Base-by-base conservation (phyloP, 2,113 vertebrate species). In the Tetrax tetrax region DNA sequence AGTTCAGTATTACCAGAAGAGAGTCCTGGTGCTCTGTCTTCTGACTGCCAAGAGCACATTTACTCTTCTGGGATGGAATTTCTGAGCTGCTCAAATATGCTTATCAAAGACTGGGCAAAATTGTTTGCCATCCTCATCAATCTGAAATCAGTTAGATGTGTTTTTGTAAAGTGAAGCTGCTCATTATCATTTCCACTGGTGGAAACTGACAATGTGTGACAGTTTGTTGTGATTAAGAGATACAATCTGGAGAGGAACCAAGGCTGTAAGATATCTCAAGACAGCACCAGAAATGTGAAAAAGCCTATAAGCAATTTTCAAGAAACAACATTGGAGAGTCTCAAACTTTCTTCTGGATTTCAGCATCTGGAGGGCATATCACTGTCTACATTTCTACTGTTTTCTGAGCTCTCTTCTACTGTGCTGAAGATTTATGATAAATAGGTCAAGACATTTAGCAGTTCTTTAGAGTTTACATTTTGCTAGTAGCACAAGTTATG, bases 151-250 rank as follows among this genome's bases (percentile, higher is more conserved):
- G 68, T 76, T 76, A 66, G 37, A 95, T 89, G 41, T 85, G 89
- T 90, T 97, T 97, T 86, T 48, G 86, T 89, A 92, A 94, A 93
- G 86, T 63, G 84, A 92, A 96, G 86, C 75, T 91, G 86, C 70
- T 97, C 90, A 87, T 96, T 95, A 95, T 82, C 68, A 92, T 97
- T 96, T 96, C 47, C 45, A 47, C 45, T 72, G 70, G 70, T 91
- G 83, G 65, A 90, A 91, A 93, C 64, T 97, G 97, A 95, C 95
- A 97, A 33, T 11, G 27, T 83, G 35, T 95, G 96, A 96, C 91
- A 96, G 88, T 80, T 92, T 96, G 87, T 93, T 96, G 81, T 96
- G 96, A 95, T 95, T 93, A 97, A 91, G 86, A 92, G 78, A 88
- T 31, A 83, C 14, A 81, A 60, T 74, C 4, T 92, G 88, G 83